These are phyloP conservation scores for Sebastes cheni DNA, from an alignment of 2,797 vertebrate species.

Conservation along the genomic window DNA sequence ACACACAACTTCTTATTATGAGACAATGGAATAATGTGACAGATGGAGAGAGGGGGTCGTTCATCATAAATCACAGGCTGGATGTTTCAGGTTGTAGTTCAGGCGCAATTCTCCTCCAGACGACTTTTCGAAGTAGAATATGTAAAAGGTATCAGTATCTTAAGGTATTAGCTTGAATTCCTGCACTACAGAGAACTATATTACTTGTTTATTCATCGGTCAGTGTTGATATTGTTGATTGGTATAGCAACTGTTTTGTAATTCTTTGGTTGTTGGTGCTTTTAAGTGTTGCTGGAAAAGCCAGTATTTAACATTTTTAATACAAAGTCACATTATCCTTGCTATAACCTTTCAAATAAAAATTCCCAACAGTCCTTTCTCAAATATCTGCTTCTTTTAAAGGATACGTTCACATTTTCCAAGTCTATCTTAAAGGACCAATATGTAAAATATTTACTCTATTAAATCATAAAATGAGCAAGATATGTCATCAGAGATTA, in stretches of 20 bases:
- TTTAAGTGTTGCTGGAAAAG: not conserved
- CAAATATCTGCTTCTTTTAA: not conserved
- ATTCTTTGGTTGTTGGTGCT: not conserved
- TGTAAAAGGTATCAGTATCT: not conserved
- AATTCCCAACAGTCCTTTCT: not conserved
- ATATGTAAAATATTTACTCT: too few species aligned
- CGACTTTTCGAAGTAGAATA: not conserved
- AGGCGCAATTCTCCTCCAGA: not conserved
- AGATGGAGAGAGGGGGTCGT: slow-evolving; percentile 8
- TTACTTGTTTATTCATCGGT: not conserved
- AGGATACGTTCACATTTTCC: not conserved
- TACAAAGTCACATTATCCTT: not conserved
- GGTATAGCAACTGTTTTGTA: not conserved
- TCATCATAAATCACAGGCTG: slow-evolving; percentile 9
- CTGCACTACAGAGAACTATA: not conserved
- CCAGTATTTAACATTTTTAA: not conserved
- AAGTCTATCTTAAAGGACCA: not conserved
- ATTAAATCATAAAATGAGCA: too few species aligned
- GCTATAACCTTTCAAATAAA: not conserved
- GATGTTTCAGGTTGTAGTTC: slow-evolving; percentile 5
- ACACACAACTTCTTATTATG: not conserved
- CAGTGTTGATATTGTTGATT: not conserved
- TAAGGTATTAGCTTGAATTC: not conserved
- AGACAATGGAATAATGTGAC: not conserved
- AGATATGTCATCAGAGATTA: too few species aligned